These are phyloP conservation scores for Enteromius viviparus DNA, from an alignment of 2,797 vertebrate species.

Conservation along the genomic window DNA sequence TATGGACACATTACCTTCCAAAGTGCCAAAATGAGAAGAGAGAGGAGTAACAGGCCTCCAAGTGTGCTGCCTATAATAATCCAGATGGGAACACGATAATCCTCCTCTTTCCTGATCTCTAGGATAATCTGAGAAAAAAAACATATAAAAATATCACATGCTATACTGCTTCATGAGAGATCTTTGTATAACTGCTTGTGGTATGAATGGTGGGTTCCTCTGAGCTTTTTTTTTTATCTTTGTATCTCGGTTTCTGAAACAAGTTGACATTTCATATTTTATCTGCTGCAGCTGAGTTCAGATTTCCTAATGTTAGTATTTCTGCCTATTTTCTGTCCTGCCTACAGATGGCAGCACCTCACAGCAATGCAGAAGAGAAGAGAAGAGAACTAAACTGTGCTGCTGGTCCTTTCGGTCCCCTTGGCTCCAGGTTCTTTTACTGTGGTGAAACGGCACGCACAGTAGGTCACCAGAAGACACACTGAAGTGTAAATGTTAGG, in stretches of 20 bases:
- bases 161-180: not conserved
- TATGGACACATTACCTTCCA: conserved; percentile 87
- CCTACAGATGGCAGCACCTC: conserved; percentile 82
- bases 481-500: not conserved
- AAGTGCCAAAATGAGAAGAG: conserved; percentile 88
- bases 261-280: not conserved
- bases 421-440: conserved; percentile 72
- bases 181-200: not conserved
- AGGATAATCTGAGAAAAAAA: conserved; percentile 81
- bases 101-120: conserved; percentile 91
- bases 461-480: conserved; percentile 17
- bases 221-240: not conserved
- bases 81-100: conserved; percentile 90
- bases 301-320: conserved; percentile 10
- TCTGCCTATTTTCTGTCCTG: conserved; percentile 23
- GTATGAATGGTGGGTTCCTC: too few species aligned
- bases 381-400: conserved; percentile 59
- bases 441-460: conserved; percentile 27
- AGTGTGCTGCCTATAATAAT: conserved; percentile 93
- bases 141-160: not conserved
- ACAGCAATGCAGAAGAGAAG: conserved; percentile 33
- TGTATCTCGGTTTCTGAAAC: not conserved
- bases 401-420: conserved; percentile 81
- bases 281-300: not conserved
- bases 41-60: conserved; percentile 91